Evolutionary conservation across 1,140 invertebrate genomes (phyloP).

Genomic region (Drosophila nigromelanica): DNA sequence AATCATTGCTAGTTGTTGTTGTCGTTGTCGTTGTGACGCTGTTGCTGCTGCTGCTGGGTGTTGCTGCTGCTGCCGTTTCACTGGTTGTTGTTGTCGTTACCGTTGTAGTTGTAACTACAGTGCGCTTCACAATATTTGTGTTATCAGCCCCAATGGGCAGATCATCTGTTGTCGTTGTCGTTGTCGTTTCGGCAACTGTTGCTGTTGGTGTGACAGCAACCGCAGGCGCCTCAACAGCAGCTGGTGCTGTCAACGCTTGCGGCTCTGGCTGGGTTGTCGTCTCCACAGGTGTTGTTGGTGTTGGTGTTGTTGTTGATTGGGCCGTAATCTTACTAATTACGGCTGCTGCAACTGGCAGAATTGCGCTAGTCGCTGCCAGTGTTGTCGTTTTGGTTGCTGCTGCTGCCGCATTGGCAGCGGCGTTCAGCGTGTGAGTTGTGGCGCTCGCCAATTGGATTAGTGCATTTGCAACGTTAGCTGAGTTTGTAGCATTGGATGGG

Average conservation of each 20-base stretch:
- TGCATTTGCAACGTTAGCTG: constrained; percentile 77
- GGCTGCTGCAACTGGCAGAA: constrained; percentile 63
- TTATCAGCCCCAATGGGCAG: constrained; percentile 13
- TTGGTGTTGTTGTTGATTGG: constrained; percentile 20
- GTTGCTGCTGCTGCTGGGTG: constrained; percentile 42
- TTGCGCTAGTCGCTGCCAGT: constrained; percentile 58
- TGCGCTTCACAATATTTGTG: constrained; percentile 40
- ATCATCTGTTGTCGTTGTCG: constrained; percentile 25
- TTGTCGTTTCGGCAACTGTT: constrained; percentile 41
- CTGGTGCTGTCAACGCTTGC: constrained; percentile 11
- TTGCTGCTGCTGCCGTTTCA: constrained; percentile 41
- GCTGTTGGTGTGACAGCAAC: constrained; percentile 20
- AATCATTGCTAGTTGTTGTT: constrained; percentile 61
- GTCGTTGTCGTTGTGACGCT: constrained; percentile 66
- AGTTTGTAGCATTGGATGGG: constrained; percentile 46
- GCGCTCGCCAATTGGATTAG: constrained; percentile 83
- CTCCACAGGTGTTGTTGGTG: constrained; percentile 43
- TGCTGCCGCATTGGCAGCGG: constrained; percentile 70
- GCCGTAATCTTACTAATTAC: constrained; percentile 61
- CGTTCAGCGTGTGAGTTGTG: constrained; percentile 76
- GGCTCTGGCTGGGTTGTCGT: constrained; percentile 23
- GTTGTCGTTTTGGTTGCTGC: constrained; percentile 69
- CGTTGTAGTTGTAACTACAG: constrained; percentile 47
- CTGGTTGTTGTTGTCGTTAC: constrained; percentile 63
- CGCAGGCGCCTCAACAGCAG: constrained; percentile 24